These are phyloP conservation scores for Hippocampus zosterae DNA, from an alignment of 2,113 vertebrate species.

Conservation along the genomic window DNA sequence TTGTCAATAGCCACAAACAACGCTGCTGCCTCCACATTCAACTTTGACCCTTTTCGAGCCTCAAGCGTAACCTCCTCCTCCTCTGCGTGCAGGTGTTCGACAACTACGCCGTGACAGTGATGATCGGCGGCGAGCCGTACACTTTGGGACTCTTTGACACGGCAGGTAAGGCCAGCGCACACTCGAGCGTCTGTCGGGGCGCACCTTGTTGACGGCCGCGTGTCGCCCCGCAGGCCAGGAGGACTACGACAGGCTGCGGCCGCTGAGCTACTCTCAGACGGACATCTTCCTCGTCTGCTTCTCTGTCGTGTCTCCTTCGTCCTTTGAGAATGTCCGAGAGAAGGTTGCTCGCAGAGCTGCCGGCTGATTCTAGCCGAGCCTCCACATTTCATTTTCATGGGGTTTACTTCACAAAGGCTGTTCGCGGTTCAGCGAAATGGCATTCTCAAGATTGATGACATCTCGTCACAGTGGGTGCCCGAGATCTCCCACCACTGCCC, in stretches of 20 bases:
- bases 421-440: no score
- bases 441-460: background rate
- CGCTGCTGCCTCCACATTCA: slow-evolving; percentile 9
- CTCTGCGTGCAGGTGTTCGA: slow-evolving; percentile 82
- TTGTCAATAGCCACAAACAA: no score
- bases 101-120: slow-evolving; percentile 98
- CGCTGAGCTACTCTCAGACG: slow-evolving; percentile 95
- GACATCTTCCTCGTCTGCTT: slow-evolving; percentile 97
- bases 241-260: slow-evolving; percentile 94
- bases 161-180: slow-evolving; percentile 75
- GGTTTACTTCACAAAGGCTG: no score
- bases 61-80: background rate
- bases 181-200: no score
- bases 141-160: slow-evolving; percentile 95
- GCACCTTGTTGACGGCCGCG: background rate
- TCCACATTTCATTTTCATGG: background rate
- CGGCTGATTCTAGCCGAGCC: no score
- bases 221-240: slow-evolving; percentile 81
- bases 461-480: slow-evolving; percentile 84
- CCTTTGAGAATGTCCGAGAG: slow-evolving; percentile 96
- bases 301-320: slow-evolving; percentile 95
- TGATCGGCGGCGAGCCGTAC: slow-evolving; percentile 96
- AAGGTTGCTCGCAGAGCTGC: slow-evolving; percentile 68
- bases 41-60: background rate
- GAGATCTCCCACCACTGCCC: slow-evolving; percentile 98